Conservation (phyloP, 2,888 invertebrate species). For the Synanthedon tipuliformis region DNA sequence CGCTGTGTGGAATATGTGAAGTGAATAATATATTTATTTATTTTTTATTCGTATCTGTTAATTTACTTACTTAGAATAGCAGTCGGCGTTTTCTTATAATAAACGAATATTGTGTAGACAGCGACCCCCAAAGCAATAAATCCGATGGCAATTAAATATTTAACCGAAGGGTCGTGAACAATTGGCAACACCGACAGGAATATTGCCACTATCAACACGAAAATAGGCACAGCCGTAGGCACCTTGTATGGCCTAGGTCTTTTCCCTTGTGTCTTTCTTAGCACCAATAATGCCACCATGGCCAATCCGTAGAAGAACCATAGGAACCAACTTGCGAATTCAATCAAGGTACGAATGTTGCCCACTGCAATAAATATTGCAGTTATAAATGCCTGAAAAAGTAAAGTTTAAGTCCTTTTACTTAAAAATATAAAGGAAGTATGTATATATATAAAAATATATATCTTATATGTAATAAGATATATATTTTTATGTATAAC, state of each 20-base stretch:
- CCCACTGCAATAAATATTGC: slow-evolving; percentile 78
- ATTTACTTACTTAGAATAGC: slow-evolving; percentile 72
- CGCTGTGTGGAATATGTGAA: too few species aligned
- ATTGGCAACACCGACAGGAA: slow-evolving; percentile 82
- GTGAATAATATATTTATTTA: too few species aligned
- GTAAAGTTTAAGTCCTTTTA: neutral
- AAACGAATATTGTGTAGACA: slow-evolving; percentile 82
- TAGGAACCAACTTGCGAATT: slow-evolving; percentile 87
- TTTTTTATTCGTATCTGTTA: too few species aligned
- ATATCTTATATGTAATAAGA: too few species aligned
- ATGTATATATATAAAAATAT: neutral
- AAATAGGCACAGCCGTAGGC: slow-evolving; percentile 77
- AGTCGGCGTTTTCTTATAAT: slow-evolving; percentile 73
- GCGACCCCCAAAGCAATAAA: slow-evolving; percentile 77
- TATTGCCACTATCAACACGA: slow-evolving; percentile 77
- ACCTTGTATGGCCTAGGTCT: slow-evolving; percentile 80
- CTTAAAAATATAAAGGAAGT: neutral
- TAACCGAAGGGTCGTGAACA: slow-evolving; percentile 78
- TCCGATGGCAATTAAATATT: slow-evolving; percentile 80
- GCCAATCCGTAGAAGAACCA: slow-evolving; percentile 90
- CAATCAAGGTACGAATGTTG: slow-evolving; percentile 81
- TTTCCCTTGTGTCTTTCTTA: slow-evolving; percentile 77
- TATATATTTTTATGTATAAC: too few species aligned
- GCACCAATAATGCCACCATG: slow-evolving; percentile 80
- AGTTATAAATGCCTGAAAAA: slow-evolving; percentile 74